Evolutionary conservation across 2,797 vertebrate species (phyloP).

Genomic region (Characodon lateralis): DNA sequence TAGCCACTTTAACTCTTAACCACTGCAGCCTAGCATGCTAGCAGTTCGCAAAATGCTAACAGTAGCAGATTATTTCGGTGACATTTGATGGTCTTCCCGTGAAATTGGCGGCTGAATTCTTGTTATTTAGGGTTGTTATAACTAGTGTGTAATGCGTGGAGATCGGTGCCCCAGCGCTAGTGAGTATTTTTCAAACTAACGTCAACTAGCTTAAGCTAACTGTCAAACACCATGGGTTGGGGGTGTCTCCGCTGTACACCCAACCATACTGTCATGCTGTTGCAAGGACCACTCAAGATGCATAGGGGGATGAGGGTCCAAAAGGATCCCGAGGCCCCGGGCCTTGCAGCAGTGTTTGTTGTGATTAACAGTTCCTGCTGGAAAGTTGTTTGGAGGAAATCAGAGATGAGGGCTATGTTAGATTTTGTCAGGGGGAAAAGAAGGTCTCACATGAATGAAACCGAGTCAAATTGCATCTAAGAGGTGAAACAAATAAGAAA

Average conservation of each 20-base stretch:
- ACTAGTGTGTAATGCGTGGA: accelerated
- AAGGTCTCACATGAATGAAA: not conserved
- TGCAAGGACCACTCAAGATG: constrained; percentile 1
- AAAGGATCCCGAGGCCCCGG: constrained; percentile 8
- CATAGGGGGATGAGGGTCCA: constrained; percentile 6
- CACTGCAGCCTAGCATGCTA: constrained; percentile 51
- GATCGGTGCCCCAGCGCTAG: accelerated
- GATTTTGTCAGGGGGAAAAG: not conserved
- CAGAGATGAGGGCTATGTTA: not conserved
- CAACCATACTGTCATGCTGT: not conserved
- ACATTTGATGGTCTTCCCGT: not conserved
- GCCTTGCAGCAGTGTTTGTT: not conserved
- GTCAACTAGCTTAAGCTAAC: constrained; percentile 40
- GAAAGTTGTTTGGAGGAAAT: not conserved
- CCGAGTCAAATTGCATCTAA: not conserved
- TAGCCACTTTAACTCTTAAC: constrained; percentile 38
- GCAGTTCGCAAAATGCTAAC: constrained; percentile 41
- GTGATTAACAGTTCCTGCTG: not conserved
- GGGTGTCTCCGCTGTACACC: not conserved
- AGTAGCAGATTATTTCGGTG: constrained; percentile 8
- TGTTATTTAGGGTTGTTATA: not conserved
- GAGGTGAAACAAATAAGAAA: not conserved
- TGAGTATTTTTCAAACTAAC: constrained; percentile 6
- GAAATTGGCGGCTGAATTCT: accelerated
- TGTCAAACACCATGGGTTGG: constrained; percentile 32